These are phyloP conservation scores for Drosophila punjabiensis DNA, from an alignment of 1,140 invertebrate species.

Conservation along the genomic window DNA sequence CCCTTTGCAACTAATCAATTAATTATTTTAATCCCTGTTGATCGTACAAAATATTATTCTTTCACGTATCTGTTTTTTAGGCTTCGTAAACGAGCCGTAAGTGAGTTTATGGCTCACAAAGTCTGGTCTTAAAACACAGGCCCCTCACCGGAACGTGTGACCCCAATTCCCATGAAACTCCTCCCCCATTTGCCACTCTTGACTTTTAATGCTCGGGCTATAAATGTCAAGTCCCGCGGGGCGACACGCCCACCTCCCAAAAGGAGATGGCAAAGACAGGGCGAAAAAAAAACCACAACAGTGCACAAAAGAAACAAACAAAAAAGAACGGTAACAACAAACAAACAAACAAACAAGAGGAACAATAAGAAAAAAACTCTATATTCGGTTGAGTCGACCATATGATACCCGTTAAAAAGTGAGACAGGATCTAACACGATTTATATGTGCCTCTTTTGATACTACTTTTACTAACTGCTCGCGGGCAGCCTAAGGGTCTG, in stretches of 20 bases:
- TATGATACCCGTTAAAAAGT: neutral
- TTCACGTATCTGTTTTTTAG: conserved; percentile 1
- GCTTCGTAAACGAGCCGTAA: conserved; percentile 28
- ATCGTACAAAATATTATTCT: conserved; percentile 13
- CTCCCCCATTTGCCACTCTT: conserved; percentile 53
- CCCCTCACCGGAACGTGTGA: conserved; percentile 29
- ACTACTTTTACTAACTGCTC: too few species aligned
- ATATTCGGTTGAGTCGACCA: neutral
- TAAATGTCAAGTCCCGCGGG: conserved; percentile 62
- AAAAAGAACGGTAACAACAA: conserved; percentile 10
- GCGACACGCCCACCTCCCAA: conserved; percentile 15
- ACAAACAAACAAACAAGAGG: conserved; percentile 25
- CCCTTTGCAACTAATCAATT: neutral
- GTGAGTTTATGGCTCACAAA: conserved; percentile 38
- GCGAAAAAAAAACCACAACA: conserved; percentile 39
- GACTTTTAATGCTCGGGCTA: conserved; percentile 64
- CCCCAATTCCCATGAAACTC: conserved; percentile 30
- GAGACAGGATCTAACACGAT: too few species aligned
- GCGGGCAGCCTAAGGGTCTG: too few species aligned
- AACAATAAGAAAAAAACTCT: conserved; percentile 6
- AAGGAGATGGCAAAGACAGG: conserved; percentile 44
- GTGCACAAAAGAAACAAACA: conserved; percentile 34
- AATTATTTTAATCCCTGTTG: conserved; percentile 18
- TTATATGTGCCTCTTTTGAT: too few species aligned
- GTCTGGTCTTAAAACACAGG: conserved; percentile 26